Percentiles rank a stretch among this genome's conserved stretches.
These are phyloP conservation scores for Xiphorhynchus elegans DNA, from an alignment of 2,113 vertebrate species.

Conservation along the genomic window DNA sequence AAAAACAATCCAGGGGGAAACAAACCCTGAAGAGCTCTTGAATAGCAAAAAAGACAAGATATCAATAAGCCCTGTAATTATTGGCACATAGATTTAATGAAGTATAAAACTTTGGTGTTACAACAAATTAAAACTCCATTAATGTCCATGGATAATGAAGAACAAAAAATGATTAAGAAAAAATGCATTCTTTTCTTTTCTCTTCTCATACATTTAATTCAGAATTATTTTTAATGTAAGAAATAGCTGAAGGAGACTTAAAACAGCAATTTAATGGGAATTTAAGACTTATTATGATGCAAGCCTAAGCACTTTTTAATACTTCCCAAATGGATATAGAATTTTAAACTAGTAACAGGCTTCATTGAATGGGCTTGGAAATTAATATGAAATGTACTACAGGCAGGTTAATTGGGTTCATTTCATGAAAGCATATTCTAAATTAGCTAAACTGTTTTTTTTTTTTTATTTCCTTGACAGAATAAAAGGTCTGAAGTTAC, in stretches of 20 bases:
- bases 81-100: conserved; percentile 38
- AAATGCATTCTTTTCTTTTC: background rate
- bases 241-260: background rate
- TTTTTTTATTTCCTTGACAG: background rate
- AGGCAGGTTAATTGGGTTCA: conserved; percentile 35
- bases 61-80: conserved; percentile 42
- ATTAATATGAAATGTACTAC: conserved; percentile 1
- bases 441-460: background rate
- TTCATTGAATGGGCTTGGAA: conserved; percentile 10
- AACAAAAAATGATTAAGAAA: background rate
- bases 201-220: background rate
- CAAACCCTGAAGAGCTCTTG: conserved; percentile 32
- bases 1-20: conserved; percentile 51
- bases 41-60: conserved; percentile 57
- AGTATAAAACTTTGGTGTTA: conserved; percentile 50
- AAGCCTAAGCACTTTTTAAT: background rate
- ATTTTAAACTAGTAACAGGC: conserved; percentile 17
- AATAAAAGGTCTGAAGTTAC: background rate
- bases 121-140: conserved; percentile 68
- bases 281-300: background rate
- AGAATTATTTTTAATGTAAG: background rate
- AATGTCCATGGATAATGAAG: conserved; percentile 41
- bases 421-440: background rate
- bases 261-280: background rate
- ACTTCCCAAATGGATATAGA: background rate